Conservation (phyloP, 2,113 vertebrate genomes). For the Menura novaehollandiae region DNA sequence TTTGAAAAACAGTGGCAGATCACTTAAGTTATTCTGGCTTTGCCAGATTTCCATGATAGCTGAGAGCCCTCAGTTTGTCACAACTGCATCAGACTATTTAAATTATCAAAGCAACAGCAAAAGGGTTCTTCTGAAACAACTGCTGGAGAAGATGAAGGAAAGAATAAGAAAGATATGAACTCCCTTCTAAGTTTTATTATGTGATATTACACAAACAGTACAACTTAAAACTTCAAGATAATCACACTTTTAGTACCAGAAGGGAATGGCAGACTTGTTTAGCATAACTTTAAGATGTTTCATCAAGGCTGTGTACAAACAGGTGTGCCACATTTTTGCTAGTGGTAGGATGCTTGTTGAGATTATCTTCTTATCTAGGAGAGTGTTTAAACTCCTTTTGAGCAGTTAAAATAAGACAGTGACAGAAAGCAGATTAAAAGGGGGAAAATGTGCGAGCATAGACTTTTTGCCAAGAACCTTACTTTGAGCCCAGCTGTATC, state of each 20-base stretch:
- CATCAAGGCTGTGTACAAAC: background rate
- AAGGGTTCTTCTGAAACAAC: background rate
- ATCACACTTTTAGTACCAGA: constrained; percentile 2
- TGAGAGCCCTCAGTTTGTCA: background rate
- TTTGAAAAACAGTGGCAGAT: background rate
- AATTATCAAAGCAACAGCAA: constrained; percentile 7
- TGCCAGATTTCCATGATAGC: background rate
- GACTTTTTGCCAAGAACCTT: background rate
- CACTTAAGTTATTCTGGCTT: background rate
- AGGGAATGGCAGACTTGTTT: background rate
- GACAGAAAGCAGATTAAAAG: background rate
- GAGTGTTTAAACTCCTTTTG: background rate
- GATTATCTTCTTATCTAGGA: background rate
- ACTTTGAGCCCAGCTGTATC: background rate
- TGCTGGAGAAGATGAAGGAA: background rate
- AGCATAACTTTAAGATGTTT: background rate
- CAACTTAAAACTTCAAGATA: constrained; percentile 7
- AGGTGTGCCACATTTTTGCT: background rate
- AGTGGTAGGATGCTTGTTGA: background rate
- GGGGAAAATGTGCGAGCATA: background rate
- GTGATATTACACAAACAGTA: background rate
- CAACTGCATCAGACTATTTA: background rate
- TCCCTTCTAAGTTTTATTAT: background rate
- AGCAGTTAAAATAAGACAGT: background rate
- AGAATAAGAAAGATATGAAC: background rate